phyloP scores from a whole-genome alignment of 2,113 vertebrate species.

The Mesembrinibis cayennensis region DNA sequence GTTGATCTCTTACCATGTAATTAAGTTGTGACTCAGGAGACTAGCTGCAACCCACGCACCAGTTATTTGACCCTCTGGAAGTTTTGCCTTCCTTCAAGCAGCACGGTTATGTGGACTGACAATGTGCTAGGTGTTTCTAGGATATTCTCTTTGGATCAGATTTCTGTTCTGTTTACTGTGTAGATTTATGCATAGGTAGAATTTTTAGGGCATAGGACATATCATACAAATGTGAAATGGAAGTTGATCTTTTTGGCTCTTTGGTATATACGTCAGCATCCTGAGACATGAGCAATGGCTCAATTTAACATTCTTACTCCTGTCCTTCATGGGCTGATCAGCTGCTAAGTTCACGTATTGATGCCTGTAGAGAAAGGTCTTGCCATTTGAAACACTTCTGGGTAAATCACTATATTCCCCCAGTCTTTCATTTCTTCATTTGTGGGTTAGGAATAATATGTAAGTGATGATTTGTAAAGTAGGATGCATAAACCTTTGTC shows the following conservation, averaged over 20 bases:
- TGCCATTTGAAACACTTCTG: not conserved
- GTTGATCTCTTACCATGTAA: not conserved
- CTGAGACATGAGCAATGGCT: not conserved
- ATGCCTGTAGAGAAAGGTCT: not conserved
- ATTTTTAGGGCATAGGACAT: not conserved
- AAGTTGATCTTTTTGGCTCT: not conserved
- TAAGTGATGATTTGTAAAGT: not conserved
- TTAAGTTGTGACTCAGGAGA: not conserved
- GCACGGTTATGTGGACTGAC: not conserved
- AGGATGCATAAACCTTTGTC: not conserved
- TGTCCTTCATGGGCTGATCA: not conserved
- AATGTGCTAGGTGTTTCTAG: not conserved
- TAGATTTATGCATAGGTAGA: not conserved
- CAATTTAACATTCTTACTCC: not conserved
- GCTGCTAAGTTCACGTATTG: not conserved
- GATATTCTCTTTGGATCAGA: not conserved
- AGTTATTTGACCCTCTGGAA: not conserved
- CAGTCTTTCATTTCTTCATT: not conserved
- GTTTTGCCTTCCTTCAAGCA: not conserved
- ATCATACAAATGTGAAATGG: not conserved
- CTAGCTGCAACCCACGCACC: not conserved
- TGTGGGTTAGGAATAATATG: not conserved
- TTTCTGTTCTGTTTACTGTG: not conserved
- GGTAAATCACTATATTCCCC: not conserved
- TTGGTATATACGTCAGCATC: not conserved